A percentile compares a stretch with the other conserved stretches of the same genome.
Evolutionary conservation across 2,113 vertebrate genomes (phyloP).

Genomic region (Heteronetta atricapilla): DNA sequence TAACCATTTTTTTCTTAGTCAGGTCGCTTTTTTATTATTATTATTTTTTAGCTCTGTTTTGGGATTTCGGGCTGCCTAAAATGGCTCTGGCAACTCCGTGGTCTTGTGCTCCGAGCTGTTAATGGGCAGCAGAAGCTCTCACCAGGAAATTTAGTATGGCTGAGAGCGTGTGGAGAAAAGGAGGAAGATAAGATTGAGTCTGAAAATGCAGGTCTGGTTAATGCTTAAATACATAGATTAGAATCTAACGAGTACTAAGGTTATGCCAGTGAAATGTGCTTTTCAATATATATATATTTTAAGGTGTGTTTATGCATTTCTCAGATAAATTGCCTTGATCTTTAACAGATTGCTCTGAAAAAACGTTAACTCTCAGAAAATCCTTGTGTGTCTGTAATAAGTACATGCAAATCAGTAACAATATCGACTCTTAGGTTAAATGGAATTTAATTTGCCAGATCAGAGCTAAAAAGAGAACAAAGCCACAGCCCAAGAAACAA

Average conservation of each 20-base stretch:
- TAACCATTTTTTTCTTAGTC: neutral
- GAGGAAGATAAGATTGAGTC: neutral
- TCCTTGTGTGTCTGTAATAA: neutral
- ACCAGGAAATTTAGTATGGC: neutral
- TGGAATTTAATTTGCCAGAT: constrained; percentile 26
- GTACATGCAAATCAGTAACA: neutral
- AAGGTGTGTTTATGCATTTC: constrained; percentile 1
- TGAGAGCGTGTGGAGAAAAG: neutral
- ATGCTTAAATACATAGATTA: neutral
- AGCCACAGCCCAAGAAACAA: neutral
- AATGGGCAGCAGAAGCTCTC: neutral
- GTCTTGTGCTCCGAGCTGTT: neutral
- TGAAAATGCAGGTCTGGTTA: neutral
- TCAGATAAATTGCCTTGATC: constrained; percentile 13
- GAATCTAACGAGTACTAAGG: neutral
- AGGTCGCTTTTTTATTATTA: neutral
- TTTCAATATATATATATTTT: neutral
- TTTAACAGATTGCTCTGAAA: neutral
- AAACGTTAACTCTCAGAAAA: neutral
- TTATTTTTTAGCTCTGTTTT: neutral
- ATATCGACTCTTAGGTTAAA: neutral
- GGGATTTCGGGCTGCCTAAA: neutral
- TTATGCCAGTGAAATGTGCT: neutral
- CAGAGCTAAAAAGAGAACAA: constrained; percentile 42
- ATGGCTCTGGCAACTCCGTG: neutral